A percentile compares a stretch with the other conserved stretches of the same genome.
phyloP scores from a whole-genome alignment of 2,113 vertebrate genomes.

The Cryptotis parvus region DNA sequence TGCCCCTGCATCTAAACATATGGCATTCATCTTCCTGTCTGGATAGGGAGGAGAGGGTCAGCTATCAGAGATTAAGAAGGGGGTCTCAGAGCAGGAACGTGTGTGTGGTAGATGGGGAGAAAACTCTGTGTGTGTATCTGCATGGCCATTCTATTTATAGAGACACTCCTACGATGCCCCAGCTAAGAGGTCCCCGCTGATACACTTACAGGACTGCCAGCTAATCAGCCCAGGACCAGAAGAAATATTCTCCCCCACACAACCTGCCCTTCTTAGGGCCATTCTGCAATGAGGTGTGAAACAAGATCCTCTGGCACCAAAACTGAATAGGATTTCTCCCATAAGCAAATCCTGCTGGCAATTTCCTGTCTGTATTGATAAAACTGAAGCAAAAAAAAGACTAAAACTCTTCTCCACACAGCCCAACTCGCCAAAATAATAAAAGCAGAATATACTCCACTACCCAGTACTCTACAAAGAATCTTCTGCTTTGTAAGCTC shows the following conservation, averaged over 20 bases:
- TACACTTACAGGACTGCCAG: too few relatives aligned
- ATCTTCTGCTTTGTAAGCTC: not conserved
- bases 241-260: not conserved
- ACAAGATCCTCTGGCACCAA: not conserved
- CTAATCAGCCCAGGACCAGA: not conserved
- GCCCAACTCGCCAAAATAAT: not conserved
- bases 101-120: not conserved
- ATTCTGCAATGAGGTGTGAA: not conserved
- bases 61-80: not conserved
- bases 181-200: not conserved
- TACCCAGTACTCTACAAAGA: not conserved
- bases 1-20: conserved; percentile 66
- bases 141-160: conserved; percentile 46
- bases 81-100: not conserved
- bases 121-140: not conserved
- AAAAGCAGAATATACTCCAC: not conserved
- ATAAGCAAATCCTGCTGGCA: not conserved
- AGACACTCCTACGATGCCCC: not conserved
- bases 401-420: not conserved
- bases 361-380: not conserved
- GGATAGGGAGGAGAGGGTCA: not conserved
- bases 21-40: not conserved
- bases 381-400: conserved; percentile 5
- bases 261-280: not conserved
- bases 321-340: not conserved